Percentiles rank a stretch among this genome's conserved stretches.
Evolutionary conservation across 37 sponge, comb jelly and placozoan species (phyloP).

Genomic region (Halisarca cf. caerulea): DNA sequence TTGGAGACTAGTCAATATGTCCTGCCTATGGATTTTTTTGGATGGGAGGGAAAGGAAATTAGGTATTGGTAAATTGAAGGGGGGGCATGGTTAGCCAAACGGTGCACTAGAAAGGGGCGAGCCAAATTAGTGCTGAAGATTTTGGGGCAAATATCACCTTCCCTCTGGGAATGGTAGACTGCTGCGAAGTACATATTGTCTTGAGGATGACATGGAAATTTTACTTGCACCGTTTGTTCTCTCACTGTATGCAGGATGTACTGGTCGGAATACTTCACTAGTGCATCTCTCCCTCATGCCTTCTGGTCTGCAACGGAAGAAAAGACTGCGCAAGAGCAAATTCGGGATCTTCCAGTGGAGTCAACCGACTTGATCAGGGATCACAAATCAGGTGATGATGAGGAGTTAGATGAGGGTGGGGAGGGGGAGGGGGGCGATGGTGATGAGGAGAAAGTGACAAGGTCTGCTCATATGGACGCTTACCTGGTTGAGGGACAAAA

Average conservation of each 20-base stretch:
- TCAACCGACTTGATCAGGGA: neutral
- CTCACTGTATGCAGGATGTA: conserved; percentile 16
- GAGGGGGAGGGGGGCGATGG: conserved; percentile 3
- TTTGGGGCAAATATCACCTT: too few relatives aligned
- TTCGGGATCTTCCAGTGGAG: neutral
- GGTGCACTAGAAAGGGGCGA: too few relatives aligned
- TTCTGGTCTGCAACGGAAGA: conserved; percentile 68
- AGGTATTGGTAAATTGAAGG: too few relatives aligned
- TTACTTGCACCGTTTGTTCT: too few relatives aligned
- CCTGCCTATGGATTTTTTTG: too few relatives aligned
- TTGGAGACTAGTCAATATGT: too few relatives aligned
- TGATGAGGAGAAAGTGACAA: neutral
- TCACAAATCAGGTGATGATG: neutral
- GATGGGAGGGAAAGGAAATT: too few relatives aligned
- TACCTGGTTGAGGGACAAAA: neutral
- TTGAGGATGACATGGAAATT: too few relatives aligned
- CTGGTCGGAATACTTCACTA: conserved; percentile 67
- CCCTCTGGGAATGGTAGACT: too few relatives aligned
- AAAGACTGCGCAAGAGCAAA: neutral
- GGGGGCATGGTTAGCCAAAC: too few relatives aligned
- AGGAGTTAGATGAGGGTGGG: neutral
- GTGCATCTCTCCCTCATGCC: conserved; percentile 27
- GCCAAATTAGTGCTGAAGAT: too few relatives aligned
- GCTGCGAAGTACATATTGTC: too few relatives aligned
- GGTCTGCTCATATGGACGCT: neutral